Conservation (phyloP, 2,888 invertebrate genomes). For the Julus scanicus region DNA sequence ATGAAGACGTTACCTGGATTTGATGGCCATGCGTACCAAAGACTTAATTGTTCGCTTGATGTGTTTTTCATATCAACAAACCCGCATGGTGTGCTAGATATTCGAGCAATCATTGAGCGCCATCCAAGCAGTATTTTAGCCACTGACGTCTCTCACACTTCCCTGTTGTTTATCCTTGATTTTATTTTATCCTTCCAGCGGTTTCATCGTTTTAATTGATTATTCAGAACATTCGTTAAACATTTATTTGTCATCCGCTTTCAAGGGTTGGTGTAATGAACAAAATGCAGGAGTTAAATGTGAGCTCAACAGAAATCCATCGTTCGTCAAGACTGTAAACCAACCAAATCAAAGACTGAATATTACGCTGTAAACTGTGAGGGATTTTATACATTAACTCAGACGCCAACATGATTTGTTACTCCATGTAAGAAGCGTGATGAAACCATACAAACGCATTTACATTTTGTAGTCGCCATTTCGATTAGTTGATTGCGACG, state of each 20-base stretch:
- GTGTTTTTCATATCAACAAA: constrained; percentile 32
- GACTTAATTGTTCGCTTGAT: constrained; percentile 28
- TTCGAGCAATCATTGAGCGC: constrained; percentile 1
- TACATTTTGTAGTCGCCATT: constrained; percentile 23
- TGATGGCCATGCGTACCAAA: not conserved
- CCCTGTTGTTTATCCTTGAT: not conserved
- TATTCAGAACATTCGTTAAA: not conserved
- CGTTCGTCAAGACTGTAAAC: not conserved
- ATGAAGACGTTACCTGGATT: not conserved
- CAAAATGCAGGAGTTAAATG: not conserved
- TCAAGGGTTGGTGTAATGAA: not conserved
- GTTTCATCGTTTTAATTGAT: constrained; percentile 9
- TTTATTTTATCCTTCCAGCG: not conserved
- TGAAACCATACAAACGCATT: not conserved
- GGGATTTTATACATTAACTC: not conserved
- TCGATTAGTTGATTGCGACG: not conserved
- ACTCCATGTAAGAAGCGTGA: not conserved
- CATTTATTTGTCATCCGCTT: not conserved
- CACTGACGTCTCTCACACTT: not conserved
- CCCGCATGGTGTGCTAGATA: not conserved
- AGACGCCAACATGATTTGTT: not conserved
- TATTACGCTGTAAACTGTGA: not conserved
- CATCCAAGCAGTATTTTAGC: constrained; percentile 14
- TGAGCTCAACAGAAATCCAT: not conserved
- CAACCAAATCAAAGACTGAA: constrained; percentile 34